These are phyloP conservation scores for Spodoptera littoralis DNA, from an alignment of 2,888 invertebrate genomes.

Conservation along the genomic window DNA sequence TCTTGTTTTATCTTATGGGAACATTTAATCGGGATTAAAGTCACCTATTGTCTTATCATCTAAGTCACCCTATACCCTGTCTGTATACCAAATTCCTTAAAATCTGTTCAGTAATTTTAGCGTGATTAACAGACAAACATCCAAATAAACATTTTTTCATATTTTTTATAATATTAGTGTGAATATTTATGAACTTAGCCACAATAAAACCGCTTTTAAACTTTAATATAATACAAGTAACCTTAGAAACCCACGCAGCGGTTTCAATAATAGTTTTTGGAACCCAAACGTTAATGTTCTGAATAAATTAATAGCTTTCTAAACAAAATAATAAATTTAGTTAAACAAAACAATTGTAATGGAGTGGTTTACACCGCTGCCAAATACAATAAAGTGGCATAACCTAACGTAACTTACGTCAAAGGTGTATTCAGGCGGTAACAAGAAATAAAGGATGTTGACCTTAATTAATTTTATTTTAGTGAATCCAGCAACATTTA, in stretches of 20 bases:
- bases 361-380: conserved; percentile 31
- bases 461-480: too few species aligned
- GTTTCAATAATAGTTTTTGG: background rate
- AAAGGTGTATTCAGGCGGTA: conserved; percentile 34
- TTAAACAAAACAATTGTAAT: conserved; percentile 35
- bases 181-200: too few species aligned
- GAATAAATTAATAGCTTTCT: conserved; percentile 24
- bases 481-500: too few species aligned
- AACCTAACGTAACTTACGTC: conserved; percentile 45
- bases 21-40: too few species aligned
- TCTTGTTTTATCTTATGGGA: too few species aligned
- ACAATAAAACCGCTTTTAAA: background rate
- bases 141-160: too few species aligned
- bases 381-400: conserved; percentile 51
- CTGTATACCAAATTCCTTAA: too few species aligned
- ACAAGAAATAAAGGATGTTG: conserved; percentile 1
- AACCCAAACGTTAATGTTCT: conserved; percentile 6
- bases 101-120: too few species aligned
- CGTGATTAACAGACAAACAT: too few species aligned
- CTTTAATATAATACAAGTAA: background rate
- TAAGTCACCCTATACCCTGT: too few species aligned
- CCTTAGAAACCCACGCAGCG: background rate
- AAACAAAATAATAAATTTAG: conserved; percentile 18
- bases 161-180: too few species aligned
- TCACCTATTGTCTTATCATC: too few species aligned